These are phyloP conservation scores for Drosophila mercatorum DNA, from an alignment of 2,888 invertebrate species.

Conservation along the genomic window DNA sequence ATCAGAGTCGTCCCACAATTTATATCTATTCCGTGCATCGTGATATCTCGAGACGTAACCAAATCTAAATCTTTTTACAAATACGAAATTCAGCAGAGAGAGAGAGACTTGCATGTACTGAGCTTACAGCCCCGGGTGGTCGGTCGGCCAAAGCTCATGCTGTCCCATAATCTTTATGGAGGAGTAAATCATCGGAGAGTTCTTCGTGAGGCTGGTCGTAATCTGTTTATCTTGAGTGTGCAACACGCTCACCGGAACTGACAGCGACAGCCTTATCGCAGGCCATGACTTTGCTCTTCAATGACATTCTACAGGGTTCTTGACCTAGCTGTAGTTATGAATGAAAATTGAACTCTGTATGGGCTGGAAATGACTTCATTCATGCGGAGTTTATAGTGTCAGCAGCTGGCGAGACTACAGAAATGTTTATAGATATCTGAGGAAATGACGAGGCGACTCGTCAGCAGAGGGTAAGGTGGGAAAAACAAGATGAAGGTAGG, in stretches of 20 bases:
- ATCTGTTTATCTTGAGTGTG: constrained; percentile 1
- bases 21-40: constrained; percentile 32
- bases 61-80: constrained; percentile 63
- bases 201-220: neutral
- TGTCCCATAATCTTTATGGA: constrained; percentile 24
- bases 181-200: constrained; percentile 5
- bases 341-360: neutral
- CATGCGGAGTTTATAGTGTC: no score
- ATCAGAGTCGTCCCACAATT: constrained; percentile 22
- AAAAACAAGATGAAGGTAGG: neutral
- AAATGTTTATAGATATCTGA: neutral
- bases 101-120: neutral
- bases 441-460: no score
- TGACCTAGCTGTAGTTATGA: neutral
- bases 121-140: constrained; percentile 1
- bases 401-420: neutral
- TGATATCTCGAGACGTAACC: constrained; percentile 20
- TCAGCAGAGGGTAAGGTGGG: neutral
- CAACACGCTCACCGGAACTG: constrained; percentile 24
- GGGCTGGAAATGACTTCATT: no score
- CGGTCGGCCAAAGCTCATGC: neutral
- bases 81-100: constrained; percentile 37
- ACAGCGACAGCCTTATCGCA: neutral
- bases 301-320: constrained; percentile 21
- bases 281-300: neutral